These are phyloP conservation scores for Scrobipalpa costella DNA, from an alignment of 2,888 invertebrate species.

Conservation along the genomic window DNA sequence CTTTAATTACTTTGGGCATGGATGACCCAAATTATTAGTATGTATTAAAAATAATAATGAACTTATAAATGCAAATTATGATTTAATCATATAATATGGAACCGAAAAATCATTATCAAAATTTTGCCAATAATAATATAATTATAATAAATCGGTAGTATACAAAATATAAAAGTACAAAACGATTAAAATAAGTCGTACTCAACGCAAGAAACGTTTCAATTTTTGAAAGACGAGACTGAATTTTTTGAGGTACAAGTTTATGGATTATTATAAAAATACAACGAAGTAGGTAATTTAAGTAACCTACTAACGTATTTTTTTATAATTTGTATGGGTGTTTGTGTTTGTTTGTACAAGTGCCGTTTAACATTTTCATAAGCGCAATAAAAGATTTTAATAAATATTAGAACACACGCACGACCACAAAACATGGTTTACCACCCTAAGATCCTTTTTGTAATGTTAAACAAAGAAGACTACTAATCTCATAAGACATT, in stretches of 20 bases:
- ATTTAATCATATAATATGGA: not conserved
- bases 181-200: constrained; percentile 26
- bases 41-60: not conserved
- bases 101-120: constrained; percentile 1
- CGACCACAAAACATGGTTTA: too few species aligned
- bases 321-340: too few species aligned
- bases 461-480: not conserved
- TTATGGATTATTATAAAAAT: too few species aligned
- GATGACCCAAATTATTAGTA: not conserved
- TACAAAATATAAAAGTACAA: constrained; percentile 31
- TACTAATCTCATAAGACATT: not conserved
- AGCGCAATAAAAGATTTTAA: too few species aligned
- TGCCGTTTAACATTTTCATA: too few species aligned
- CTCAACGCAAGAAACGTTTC: constrained; percentile 22
- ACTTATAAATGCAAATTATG: not conserved
- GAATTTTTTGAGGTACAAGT: not conserved
- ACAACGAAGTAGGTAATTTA: too few species aligned
- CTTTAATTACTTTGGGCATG: not conserved
- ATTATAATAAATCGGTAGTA: not conserved
- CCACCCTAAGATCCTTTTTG: too few species aligned
- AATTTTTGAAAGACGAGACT: not conserved
- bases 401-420: too few species aligned
- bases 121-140: not conserved
- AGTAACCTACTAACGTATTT: too few species aligned
- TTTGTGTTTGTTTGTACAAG: too few species aligned